phyloP scores from a whole-genome alignment of 1,140 invertebrate genomes.

The Aphidius ervi region DNA sequence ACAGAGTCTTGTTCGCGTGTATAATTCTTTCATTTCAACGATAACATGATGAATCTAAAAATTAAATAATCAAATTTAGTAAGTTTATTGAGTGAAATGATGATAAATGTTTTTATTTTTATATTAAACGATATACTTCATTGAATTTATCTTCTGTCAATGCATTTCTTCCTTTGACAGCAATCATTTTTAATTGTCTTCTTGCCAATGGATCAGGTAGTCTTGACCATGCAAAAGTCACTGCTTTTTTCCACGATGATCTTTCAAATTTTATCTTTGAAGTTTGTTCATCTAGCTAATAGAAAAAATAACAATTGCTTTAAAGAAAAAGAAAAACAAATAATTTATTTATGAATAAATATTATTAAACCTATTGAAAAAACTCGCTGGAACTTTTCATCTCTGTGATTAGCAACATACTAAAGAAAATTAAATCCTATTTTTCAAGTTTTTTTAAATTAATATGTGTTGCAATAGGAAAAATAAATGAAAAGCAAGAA shows the following conservation, averaged over 20 bases:
- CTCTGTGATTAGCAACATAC: too few relatives aligned
- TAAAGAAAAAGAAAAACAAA: background rate
- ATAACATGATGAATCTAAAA: constrained; percentile 69
- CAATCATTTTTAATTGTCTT: constrained; percentile 68
- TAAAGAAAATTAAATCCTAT: too few relatives aligned
- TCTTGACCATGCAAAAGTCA: constrained; percentile 62
- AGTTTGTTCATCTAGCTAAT: constrained; percentile 62
- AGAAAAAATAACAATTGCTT: background rate
- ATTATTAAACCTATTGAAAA: constrained; percentile 10
- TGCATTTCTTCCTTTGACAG: constrained; percentile 66
- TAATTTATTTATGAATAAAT: background rate
- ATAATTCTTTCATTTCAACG: constrained; percentile 76
- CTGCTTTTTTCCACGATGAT: constrained; percentile 68
- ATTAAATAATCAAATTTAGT: constrained; percentile 10
- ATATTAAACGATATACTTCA: constrained; percentile 55
- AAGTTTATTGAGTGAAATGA: background rate
- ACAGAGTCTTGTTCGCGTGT: constrained; percentile 68
- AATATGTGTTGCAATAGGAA: too few relatives aligned
- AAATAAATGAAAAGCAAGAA: too few relatives aligned
- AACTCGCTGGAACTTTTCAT: background rate
- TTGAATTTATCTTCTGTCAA: constrained; percentile 70
- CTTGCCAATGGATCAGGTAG: constrained; percentile 64
- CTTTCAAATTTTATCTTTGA: constrained; percentile 69
- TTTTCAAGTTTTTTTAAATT: too few relatives aligned
- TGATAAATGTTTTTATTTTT: background rate